Conservation (phyloP, 2,888 invertebrate species). For the Hypselothyrea guttata region DNA sequence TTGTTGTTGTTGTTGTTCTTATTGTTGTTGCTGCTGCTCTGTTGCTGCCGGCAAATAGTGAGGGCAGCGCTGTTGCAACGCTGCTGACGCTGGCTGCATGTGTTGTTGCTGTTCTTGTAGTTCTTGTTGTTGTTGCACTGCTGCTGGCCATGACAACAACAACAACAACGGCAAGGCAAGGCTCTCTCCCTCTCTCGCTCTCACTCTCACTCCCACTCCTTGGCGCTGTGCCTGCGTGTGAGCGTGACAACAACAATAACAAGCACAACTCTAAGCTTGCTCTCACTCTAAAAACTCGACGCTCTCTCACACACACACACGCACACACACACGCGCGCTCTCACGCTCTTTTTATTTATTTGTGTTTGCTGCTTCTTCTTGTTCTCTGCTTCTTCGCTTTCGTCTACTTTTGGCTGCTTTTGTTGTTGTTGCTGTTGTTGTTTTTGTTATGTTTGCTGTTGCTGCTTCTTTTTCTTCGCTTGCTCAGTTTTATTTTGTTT, state of each 20-base stretch:
- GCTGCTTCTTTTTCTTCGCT: constrained; percentile 12
- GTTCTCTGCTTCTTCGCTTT: neutral
- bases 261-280: constrained; percentile 2
- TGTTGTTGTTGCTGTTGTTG: constrained; percentile 1
- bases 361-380: neutral
- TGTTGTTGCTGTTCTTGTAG: constrained; percentile 39
- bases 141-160: constrained; percentile 51
- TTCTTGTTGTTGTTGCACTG: constrained; percentile 28
- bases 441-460: constrained; percentile 3
- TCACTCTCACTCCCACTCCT: neutral
- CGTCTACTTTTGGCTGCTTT: neutral
- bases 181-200: constrained; percentile 5
- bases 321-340: too few species aligned
- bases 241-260: constrained; percentile 5
- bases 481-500: constrained; percentile 17
- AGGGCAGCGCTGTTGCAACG: constrained; percentile 47
- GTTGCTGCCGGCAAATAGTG: constrained; percentile 54
- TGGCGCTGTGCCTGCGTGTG: too few species aligned
- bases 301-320: neutral
- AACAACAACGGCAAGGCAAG: constrained; percentile 34
- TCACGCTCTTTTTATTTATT: neutral
- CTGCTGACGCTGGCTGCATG: constrained; percentile 18
- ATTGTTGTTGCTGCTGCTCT: constrained; percentile 29
- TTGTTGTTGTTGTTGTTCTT: constrained; percentile 34
- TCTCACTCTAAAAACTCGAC: too few species aligned